Conservation (phyloP, 2,113 vertebrate genomes). For the Psilopsiagon aurifrons region DNA sequence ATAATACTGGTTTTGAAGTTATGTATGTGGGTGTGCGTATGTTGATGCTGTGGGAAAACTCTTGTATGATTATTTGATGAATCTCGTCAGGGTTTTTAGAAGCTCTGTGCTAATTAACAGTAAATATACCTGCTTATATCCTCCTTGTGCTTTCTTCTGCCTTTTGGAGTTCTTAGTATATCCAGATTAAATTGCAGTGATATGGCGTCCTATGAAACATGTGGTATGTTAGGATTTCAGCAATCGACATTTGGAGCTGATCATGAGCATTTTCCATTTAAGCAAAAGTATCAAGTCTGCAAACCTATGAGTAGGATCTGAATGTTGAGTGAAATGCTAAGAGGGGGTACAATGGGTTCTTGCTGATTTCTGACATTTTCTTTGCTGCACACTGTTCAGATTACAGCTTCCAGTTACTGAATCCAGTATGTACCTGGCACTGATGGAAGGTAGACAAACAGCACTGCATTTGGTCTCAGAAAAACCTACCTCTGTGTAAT, state of each 20-base stretch:
- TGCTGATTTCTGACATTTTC: background rate
- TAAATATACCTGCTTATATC: background rate
- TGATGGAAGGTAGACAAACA: no score
- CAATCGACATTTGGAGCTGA: background rate
- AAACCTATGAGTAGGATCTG: background rate
- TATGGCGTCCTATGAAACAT: background rate
- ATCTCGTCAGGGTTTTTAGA: background rate
- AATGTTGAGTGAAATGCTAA: background rate
- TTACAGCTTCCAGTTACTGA: no score
- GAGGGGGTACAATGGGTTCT: background rate
- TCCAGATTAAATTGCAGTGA: background rate
- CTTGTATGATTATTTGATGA: background rate
- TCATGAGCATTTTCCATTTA: accelerated
- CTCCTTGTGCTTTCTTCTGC: background rate
- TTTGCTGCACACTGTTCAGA: background rate
- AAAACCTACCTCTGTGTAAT: accelerated
- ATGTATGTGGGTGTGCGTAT: accelerated
- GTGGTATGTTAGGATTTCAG: background rate
- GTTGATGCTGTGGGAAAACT: background rate
- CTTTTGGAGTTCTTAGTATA: background rate
- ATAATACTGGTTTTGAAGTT: background rate
- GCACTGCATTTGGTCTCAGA: background rate
- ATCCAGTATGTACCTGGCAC: accelerated
- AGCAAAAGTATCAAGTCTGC: background rate
- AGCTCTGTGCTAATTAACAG: background rate